These are phyloP conservation scores for Noctilio leporinus DNA, from an alignment of 2,113 vertebrate species.

Conservation along the genomic window DNA sequence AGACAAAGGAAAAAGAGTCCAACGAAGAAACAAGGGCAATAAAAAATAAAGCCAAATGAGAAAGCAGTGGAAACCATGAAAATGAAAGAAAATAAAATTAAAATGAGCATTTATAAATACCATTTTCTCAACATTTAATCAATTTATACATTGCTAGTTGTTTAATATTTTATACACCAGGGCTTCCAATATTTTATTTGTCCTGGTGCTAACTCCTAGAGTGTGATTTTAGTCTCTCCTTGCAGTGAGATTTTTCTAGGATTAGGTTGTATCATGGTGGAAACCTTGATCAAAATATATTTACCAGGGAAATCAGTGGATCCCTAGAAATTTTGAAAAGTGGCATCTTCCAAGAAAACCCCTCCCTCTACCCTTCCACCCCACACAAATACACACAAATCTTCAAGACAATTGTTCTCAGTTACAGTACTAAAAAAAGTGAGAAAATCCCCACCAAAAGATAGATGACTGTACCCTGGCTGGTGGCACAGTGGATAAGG, in stretches of 20 bases:
- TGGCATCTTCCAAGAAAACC: neutral
- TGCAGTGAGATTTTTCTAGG: neutral
- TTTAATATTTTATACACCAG: neutral
- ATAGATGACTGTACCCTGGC: neutral
- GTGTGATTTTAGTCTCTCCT: neutral
- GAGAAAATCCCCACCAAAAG: neutral
- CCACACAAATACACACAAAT: neutral
- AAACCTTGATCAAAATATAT: neutral
- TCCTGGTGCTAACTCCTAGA: neutral
- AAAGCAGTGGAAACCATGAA: neutral
- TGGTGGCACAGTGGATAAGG: too few species aligned
- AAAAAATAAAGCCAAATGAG: neutral
- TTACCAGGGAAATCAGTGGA: neutral
- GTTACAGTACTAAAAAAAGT: neutral
- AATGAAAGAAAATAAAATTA: neutral
- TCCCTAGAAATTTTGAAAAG: neutral
- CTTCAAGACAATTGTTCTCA: neutral
- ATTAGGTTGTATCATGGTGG: neutral
- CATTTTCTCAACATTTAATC: neutral
- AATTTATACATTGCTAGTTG: neutral
- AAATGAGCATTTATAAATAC: neutral
- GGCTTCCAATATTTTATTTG: neutral
- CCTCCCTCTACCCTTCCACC: fast-evolving
- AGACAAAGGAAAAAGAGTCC: neutral
- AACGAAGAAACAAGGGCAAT: neutral